A percentile compares a stretch with the other conserved stretches of the same genome.
These are phyloP conservation scores for Acanthurus leucopareius DNA, from an alignment of 2,797 vertebrate genomes.

Conservation along the genomic window DNA sequence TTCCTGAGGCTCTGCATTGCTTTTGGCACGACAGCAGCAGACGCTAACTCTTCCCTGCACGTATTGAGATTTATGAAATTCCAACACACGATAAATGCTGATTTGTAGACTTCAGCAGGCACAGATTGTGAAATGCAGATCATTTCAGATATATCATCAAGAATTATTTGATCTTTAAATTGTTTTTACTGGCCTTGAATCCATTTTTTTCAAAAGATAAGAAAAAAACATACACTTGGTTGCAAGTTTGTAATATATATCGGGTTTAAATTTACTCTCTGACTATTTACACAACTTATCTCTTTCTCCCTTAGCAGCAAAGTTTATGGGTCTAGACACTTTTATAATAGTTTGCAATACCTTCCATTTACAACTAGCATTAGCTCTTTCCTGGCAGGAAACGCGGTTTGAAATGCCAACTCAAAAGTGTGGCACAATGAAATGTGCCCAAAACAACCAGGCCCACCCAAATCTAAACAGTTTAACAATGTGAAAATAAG, in stretches of 20 bases:
- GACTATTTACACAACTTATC: conserved; percentile 51
- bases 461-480: conserved; percentile 43
- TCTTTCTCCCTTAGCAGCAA: conserved; percentile 42
- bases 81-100: conserved; percentile 57
- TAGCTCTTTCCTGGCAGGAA: conserved; percentile 70
- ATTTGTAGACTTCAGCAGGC: conserved; percentile 60
- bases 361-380: conserved; percentile 62
- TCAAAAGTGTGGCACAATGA: conserved; percentile 58
- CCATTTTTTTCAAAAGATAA: not conserved
- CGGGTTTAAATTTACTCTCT: conserved; percentile 56
- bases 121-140: conserved; percentile 38
- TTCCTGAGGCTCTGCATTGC: conserved; percentile 58
- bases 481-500: conserved; percentile 52
- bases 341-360: conserved; percentile 62
- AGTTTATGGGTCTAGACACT: conserved; percentile 75
- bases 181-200: not conserved
- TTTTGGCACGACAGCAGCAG: conserved; percentile 57
- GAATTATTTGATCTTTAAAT: conserved; percentile 17
- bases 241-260: conserved; percentile 26
- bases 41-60: conserved; percentile 63
- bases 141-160: conserved; percentile 10
- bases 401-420: conserved; percentile 59
- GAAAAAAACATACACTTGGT: not conserved
- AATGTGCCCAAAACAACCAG: conserved; percentile 45
- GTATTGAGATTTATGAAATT: conserved; percentile 68